Percentiles rank a stretch among this genome's conserved stretches.
Conservation (phyloP, 2,797 vertebrate species). For the Falco rusticolus region DNA sequence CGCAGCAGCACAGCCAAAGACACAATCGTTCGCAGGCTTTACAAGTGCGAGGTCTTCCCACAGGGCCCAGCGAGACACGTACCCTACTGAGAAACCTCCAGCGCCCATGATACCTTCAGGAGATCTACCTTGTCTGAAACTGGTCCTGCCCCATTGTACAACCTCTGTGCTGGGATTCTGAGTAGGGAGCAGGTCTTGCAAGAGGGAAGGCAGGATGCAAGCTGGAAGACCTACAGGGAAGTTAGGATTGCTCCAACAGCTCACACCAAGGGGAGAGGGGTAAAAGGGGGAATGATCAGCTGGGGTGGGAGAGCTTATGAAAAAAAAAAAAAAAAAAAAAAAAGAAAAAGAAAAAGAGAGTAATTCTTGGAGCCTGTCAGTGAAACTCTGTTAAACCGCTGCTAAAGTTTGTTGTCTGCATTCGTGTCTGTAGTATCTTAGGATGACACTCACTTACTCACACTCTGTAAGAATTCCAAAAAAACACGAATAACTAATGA, state of each 20-base stretch:
- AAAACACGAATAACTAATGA: not conserved
- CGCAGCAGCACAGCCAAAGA: not conserved
- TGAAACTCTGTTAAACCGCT: not conserved
- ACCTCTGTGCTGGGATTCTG: not conserved
- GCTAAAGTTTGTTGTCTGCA: not conserved
- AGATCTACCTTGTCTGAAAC: not conserved
- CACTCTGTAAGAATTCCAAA: not conserved
- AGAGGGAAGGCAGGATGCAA: not conserved
- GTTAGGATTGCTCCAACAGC: not conserved
- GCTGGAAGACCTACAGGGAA: not conserved
- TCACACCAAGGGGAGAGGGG: not conserved
- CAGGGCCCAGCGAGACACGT: not conserved
- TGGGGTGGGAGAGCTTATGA: not conserved
- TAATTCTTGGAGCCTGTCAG: not conserved
- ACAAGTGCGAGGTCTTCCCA: not conserved
- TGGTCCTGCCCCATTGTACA: fast-evolving
- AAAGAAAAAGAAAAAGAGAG: not conserved
- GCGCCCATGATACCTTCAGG: fast-evolving
- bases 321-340: not conserved
- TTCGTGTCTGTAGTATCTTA: not conserved
- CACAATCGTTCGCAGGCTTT: not conserved
- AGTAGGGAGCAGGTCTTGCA: not conserved
- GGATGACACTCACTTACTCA: not conserved
- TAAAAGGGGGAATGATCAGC: not conserved
- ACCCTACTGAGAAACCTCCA: not conserved